Base-by-base conservation (phyloP, 2,797 vertebrate species). In the Cryptoprocta ferox region DNA sequence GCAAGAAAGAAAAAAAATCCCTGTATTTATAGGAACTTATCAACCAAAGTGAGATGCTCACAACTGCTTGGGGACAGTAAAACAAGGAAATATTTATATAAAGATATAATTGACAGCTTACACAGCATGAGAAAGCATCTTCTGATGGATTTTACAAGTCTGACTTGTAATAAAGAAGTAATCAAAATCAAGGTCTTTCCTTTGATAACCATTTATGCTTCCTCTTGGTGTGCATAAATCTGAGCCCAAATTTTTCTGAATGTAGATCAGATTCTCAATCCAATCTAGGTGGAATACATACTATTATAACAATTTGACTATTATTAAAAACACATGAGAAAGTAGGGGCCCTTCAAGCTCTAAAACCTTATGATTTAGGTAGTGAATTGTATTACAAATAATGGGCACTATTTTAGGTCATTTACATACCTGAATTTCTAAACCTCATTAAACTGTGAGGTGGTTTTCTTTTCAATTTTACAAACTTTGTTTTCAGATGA, bases 171-270 rank as follows among this genome's bases (percentile, higher is more conserved):
- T 45, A 78, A 85, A 83, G 15, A 71, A 13, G 48, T 79, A 59
- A 81, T 59, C 15, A 87, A 89, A 95, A 89, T 59, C 68, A 79
- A 82, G 32, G 65, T 86, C 2, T 84, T 96, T 85, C 14, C 65
- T 82, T 32, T 78, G 14, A 83, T 76, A 88, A 91, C 3, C 8
- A 78, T 1, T 61, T 53, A 39, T 12, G 65, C 4, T 75, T 75
- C 8, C 19, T 91, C 32, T 82, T 9, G 5, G 50, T 53, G 2
- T 30, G 1, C 18, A 50, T 50, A 45, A 83, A 68, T 50, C 35
- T 84, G 83, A 96, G 26, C 1, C 5, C 50, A 70, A 93, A 84
- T 3, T 80, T 75, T 87, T 68, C 80, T 89, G 59, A 37, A 59
- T 28, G 24, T 12, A 81, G 39, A 45, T 56, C 61, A 35, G 18